Evolutionary conservation across 2,888 invertebrate species (phyloP), one percentile per base, ranked within the genome.

Genomic region (Linyphia triangularis): DNA sequence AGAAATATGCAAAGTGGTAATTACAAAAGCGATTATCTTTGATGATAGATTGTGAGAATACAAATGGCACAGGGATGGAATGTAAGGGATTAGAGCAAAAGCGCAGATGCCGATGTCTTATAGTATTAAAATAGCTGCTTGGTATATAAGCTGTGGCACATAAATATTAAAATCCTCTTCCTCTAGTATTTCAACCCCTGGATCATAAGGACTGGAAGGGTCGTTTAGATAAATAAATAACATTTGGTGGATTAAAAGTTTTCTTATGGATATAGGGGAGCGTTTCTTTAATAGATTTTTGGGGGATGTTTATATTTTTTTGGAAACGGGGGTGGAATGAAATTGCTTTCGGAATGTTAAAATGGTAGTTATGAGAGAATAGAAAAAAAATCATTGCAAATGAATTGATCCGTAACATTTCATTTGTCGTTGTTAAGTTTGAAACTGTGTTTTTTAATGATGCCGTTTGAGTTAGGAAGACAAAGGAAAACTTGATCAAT

Each of bases 1-100:
- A 75, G 70, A 85, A 85, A 78, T 78, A 85, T 85, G 70, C 70
- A 79, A 85, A 85, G 78, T 78, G 85, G 78, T 85, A 72, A 78
- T 70, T 78, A 72, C 70, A 33, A 85, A 85, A 85, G 43, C 72
- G 85, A 85, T 85, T 85, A 72, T 79, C 61, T 78, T 78, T 70
- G 70, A 79, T 85, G 85, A 85, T 85, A 78, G 78, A 85, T 85
- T 78, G 63, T 79, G 70, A 30, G 61, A 85, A 72, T 28, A 63
- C 30, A 30, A 40, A 30, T 67, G n/a, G 33, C 65, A 61, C 61
- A 4, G 59, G 67, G 40, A 67, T 43, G 77, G 77, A 69, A 78
- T 69, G 69, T 51, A 57, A 63, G 33, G 30, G 77, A 85, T 69
- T 69, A 69, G 59, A 51, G 40, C 19, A 24, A 7, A 43, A 24